phyloP scores from a whole-genome alignment of 1,140 invertebrate genomes.

The Armadillidium nasatum region DNA sequence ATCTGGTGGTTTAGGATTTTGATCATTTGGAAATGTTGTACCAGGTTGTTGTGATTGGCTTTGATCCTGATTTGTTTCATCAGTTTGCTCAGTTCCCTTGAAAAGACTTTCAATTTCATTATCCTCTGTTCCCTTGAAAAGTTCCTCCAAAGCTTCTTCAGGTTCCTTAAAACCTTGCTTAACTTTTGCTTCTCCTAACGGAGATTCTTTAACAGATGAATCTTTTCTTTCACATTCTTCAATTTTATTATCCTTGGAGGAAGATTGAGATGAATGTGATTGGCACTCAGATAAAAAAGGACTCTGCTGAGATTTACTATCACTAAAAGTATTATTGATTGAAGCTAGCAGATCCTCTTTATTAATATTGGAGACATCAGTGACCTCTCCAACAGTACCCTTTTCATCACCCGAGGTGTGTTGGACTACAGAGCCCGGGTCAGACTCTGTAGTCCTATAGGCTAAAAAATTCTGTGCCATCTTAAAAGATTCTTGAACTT shows the following conservation, averaged over 20 bases:
- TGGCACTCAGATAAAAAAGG: constrained; percentile 7
- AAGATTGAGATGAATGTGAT: not conserved
- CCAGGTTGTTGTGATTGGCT: not conserved
- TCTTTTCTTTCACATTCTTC: not conserved
- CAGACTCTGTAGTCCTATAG: constrained; percentile 45
- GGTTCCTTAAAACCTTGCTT: not conserved
- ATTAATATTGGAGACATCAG: not conserved
- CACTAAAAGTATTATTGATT: constrained; percentile 1
- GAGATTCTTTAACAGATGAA: not conserved
- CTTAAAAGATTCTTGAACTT: constrained; percentile 41
- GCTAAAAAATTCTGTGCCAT: constrained; percentile 45
- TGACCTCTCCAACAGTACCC: not conserved
- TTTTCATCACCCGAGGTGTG: constrained; percentile 12
- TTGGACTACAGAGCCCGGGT: constrained; percentile 45
- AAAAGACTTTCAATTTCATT: not conserved
- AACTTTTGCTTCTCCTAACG: not conserved
- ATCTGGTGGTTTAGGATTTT: constrained; percentile 1
- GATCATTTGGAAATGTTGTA: not conserved
- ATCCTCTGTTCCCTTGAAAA: not conserved
- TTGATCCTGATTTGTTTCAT: not conserved
- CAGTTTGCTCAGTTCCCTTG: not conserved
- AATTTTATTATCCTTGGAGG: not conserved
- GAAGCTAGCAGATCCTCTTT: not conserved
- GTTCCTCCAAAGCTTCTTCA: not conserved
- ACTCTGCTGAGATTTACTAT: not conserved